These are phyloP conservation scores for Corapipo altera DNA, from an alignment of 2,113 vertebrate species.

Conservation along the genomic window DNA sequence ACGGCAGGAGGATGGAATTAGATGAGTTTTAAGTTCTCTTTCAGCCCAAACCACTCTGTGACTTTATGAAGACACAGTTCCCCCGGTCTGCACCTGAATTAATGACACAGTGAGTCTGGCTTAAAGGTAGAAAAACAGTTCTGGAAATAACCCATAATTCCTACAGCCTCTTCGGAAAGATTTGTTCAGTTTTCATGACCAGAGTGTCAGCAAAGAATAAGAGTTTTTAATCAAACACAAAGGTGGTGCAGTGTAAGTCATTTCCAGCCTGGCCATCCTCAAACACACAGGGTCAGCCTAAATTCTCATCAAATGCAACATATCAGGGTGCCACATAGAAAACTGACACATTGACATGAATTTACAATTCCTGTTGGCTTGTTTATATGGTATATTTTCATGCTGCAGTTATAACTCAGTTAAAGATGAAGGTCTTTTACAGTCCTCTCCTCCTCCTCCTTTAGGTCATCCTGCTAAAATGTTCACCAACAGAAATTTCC, in stretches of 20 bases:
- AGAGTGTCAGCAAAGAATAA: neutral
- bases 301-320: neutral
- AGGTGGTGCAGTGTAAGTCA: neutral
- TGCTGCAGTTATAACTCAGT: neutral
- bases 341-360: neutral
- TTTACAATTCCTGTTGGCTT: neutral
- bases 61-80: neutral
- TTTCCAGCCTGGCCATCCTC: neutral
- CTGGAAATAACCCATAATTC: neutral
- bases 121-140: neutral
- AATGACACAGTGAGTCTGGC: neutral
- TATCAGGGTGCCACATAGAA: neutral
- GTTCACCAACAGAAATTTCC: no score
- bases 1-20: neutral
- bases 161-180: neutral
- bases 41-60: neutral
- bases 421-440: neutral
- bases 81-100: neutral
- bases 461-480: neutral
- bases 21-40: neutral
- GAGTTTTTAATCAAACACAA: neutral
- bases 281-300: neutral
- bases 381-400: neutral
- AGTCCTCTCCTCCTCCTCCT: neutral
- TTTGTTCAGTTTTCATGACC: neutral